A percentile compares a stretch with the other conserved stretches of the same genome.
phyloP scores from a whole-genome alignment of 2,797 vertebrate species.

The Gephyroberyx darwinii region DNA sequence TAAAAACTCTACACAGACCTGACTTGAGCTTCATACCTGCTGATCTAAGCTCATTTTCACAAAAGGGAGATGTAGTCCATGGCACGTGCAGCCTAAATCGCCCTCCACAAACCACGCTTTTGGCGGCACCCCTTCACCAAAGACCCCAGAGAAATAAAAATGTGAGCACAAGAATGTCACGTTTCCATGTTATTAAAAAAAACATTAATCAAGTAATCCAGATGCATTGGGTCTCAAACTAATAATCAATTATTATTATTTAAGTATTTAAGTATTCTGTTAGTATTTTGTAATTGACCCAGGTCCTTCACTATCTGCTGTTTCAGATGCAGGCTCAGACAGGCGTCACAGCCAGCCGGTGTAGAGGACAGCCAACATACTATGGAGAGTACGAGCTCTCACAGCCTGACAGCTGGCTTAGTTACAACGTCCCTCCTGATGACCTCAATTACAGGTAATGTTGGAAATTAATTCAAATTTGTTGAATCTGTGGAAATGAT shows the following conservation, averaged over 20 bases:
- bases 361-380: slow-evolving; percentile 3
- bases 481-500: neutral
- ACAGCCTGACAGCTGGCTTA: slow-evolving; percentile 78
- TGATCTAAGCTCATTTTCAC: slow-evolving; percentile 62
- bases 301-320: slow-evolving; percentile 10
- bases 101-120: neutral
- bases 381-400: slow-evolving; percentile 67
- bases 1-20: slow-evolving; percentile 39
- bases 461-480: neutral
- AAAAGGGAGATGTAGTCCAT: slow-evolving; percentile 25
- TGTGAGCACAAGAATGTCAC: slow-evolving; percentile 34
- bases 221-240: neutral
- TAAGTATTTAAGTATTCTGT: neutral
- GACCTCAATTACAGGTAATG: slow-evolving; percentile 83
- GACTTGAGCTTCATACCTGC: slow-evolving; percentile 45
- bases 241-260: too few relatives aligned
- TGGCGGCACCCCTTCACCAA: neutral
- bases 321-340: slow-evolving; percentile 21
- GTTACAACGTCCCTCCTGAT: slow-evolving; percentile 75
- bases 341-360: slow-evolving; percentile 16
- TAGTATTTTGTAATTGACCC: slow-evolving; percentile 1
- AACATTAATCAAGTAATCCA: neutral
- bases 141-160: slow-evolving; percentile 6
- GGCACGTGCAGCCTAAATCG: slow-evolving; percentile 42
- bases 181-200: neutral